Base-by-base conservation (phyloP, 2,113 vertebrate genomes). In the Colistium nudipinnis region DNA sequence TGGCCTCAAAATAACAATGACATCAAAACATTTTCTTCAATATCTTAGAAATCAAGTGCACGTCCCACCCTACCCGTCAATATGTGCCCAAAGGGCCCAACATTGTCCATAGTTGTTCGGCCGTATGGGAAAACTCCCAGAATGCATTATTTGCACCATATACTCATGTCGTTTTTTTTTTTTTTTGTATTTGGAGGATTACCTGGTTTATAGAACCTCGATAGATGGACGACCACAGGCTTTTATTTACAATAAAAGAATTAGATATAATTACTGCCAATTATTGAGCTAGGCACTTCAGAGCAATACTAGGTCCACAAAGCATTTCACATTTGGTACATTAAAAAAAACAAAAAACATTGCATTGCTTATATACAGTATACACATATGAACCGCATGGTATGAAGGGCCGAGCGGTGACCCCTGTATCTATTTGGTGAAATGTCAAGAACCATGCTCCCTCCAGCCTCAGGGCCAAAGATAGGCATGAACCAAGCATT, bases 401-500 rank as follows among this genome's bases (percentile, higher is more conserved):
- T 33, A 6, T 9, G 4, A 59, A 53, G 49, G 56, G 25, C 68
- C 55, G 10, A 53, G 22, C 14, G 54, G 16, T 4, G 33, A 33
- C 12, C 25, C 24, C 27, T 30, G 33, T 10, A 61, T 66, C 19
- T 22, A 36, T 11, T n/a, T 22, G 33, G 44, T 11, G 36, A 55
- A 30, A 36, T 41, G 48, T 64, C 14, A n/a, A 52, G 53, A 45
- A 33, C 31, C 52, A 28, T 45, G 49, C 35, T 33, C 20, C 35
- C 31, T 68, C 9, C 17, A 8, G 51, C 53, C 53, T 5, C 11
- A 16, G 48, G 33, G 35, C 19, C 13, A 28, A 33, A 57, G 20
- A 56, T 27, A 62, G 27, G 53, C 60, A 47, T 31, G 51, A 61
- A 66, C 60, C 55, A 70, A 74, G 66, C 31, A 57, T 47, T 70